Evolutionary conservation across 2,113 vertebrate species (phyloP).

Genomic region (Noctilio leporinus): DNA sequence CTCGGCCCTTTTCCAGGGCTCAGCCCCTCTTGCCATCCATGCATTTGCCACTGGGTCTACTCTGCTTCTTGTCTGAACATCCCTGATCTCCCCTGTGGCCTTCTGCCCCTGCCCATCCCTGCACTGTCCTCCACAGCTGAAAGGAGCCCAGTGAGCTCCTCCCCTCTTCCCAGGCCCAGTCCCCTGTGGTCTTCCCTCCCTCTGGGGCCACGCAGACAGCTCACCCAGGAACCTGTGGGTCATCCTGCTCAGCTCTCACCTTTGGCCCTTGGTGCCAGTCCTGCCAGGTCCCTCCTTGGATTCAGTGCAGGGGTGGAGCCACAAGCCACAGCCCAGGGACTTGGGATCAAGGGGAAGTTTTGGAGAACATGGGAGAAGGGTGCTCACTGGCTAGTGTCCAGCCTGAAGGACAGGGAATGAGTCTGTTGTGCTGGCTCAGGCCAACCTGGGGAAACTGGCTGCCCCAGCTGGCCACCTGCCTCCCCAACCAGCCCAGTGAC

Average conservation of each 20-base stretch:
- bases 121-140: neutral
- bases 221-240: rapidly evolving
- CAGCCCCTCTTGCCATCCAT: neutral
- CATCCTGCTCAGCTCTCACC: neutral
- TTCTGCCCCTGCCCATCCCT: neutral
- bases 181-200: neutral
- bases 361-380: neutral
- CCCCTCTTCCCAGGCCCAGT: neutral
- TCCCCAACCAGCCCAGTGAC: neutral
- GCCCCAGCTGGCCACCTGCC: too few species aligned
- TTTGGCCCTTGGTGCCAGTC: neutral
- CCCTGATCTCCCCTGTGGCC: neutral
- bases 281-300: too few species aligned
- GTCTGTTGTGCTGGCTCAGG: neutral
- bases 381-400: neutral
- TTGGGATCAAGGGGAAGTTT: neutral
- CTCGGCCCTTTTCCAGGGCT: neutral
- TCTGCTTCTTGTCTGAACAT: neutral
- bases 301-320: neutral
- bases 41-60: neutral
- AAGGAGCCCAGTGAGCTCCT: too few species aligned
- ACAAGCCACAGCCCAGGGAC: neutral
- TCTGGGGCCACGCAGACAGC: neutral
- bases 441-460: neutral
- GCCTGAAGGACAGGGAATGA: neutral